Base-by-base conservation (phyloP, 2,888 invertebrate species). In the Macropis europaea region DNA sequence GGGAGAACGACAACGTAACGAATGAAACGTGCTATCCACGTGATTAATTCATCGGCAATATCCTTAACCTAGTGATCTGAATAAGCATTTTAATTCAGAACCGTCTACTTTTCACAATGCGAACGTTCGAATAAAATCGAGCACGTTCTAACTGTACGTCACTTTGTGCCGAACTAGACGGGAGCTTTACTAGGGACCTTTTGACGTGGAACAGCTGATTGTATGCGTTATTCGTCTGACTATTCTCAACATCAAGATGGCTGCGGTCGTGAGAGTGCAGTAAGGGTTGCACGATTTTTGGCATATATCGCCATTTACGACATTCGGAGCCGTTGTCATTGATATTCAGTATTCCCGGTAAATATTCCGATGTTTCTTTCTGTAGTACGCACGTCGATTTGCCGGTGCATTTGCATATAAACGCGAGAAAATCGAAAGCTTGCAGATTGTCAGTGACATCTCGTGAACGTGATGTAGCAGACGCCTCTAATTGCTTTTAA, bases 391-490 rank as follows among this genome's bases (percentile, higher is more conserved):
- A 42, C 9, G 3, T 26, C 13, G 30, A 38, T 47, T 40, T 42
- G 19, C 19, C 22, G n/a, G 32, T 30, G 19, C 53, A 38, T 48
- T n/a, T 56, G 22, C 17, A 50, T 34, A 28, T 38, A 57, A 66
- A 42, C n/a, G 15, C n/a, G 7, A 45, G 17, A 57, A 64, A 50
- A 60, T 60, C 36, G 17, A 34, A 59, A 60, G 42, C 36, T 50
- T 62, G 61, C 40, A 47, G 75, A 77, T 76, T 81, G 82, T 81
- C 79, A 84, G 81, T 87, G 85, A 87, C 86, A 84, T 85, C 75
- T 85, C 81, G 66, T 66, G 76, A 82, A 73, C 73, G 57, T 75
- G 71, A 81, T 79, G 76, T 83, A 85, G 86, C 87, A 87, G 87
- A 87, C 86, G 86, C 77, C 82, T 84, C 79, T 82, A 79, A 80